Evolutionary conservation across 2,888 invertebrate genomes (phyloP), one percentile per base, ranked within the genome.

Genomic region (Carterocephalus palaemon): DNA sequence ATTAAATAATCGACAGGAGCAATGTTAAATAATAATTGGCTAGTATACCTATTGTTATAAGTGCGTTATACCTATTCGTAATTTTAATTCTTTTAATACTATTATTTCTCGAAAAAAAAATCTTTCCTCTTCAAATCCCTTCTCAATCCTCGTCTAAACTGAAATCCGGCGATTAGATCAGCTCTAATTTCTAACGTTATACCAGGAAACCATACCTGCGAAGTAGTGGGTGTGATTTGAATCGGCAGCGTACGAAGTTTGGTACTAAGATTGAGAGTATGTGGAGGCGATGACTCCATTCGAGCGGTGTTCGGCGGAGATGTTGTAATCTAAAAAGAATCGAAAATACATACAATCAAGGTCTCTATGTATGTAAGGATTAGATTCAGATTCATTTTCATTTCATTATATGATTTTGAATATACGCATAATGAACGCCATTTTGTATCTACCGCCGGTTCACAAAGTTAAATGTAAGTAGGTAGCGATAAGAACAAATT

Each of bases 171-270:
- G 62, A 62, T 62, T 59, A 54, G 52, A 54, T 50, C 49, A 63
- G 62, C 60, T 78, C 73, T 79, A 75, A 75, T 77, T 80, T 75
- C 67, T 76, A 75, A 64, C 66, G 62, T 50, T 57, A 56, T 79
- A 83, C 82, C 66, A 82, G 80, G 80, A 57, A 57, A 54, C 42
- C 81, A 81, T 79, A 85, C 84, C 83, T 84, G 83, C 52, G 83
- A 78, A 59, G 83, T 75, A 60, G 83, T 79, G 49, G 83, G 79
- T 51, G 82, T 75, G 57, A 83, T 79, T 65, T 84, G 83, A 64
- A 83, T 73, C 49, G 83, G 83, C 69, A 83, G 67, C 60, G 82
- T 67, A 47, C 81, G 80, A 59, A 84, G 62, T 69, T 83, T 83
- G 50, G 83, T 82, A 67, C 82, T 83, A 41, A 84, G 70, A 67